A percentile compares a stretch with the other conserved stretches of the same genome.
Conservation (phyloP, 1,140 invertebrate species). For the Dendrolimus kikuchii region DNA sequence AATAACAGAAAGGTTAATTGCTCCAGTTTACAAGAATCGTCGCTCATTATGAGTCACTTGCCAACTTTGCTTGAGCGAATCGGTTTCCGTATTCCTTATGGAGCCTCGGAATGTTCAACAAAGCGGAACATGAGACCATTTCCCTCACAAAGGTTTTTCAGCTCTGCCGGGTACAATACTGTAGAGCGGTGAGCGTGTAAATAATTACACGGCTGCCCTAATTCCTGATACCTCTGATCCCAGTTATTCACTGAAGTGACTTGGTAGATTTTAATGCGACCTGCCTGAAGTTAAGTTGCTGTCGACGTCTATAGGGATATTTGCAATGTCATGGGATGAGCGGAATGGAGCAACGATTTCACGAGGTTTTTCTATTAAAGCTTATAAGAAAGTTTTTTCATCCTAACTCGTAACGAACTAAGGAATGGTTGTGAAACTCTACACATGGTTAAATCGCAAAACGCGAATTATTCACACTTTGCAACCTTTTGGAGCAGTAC, state of each 20-base stretch:
- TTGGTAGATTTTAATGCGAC: constrained; percentile 27
- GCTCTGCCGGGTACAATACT: constrained; percentile 24
- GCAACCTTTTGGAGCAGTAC: too few relatives aligned
- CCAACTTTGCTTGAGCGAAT: constrained; percentile 1
- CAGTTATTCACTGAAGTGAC: constrained; percentile 27
- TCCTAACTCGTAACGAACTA: too few relatives aligned
- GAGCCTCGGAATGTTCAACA: constrained; percentile 24
- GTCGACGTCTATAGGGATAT: too few relatives aligned
- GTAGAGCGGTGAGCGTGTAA: constrained; percentile 25
- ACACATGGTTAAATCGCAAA: too few relatives aligned
- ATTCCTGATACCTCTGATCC: constrained; percentile 28
- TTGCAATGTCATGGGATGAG: too few relatives aligned
- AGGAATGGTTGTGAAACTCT: too few relatives aligned
- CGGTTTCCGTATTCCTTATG: constrained; percentile 11
- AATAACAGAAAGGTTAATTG: too few relatives aligned
- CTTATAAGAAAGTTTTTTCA: too few relatives aligned
- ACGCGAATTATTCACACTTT: too few relatives aligned
- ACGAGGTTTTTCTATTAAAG: too few relatives aligned
- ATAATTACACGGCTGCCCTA: constrained; percentile 48
- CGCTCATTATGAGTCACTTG: not conserved
- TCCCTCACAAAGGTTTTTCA: constrained; percentile 38
- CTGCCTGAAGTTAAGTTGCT: constrained; percentile 10
- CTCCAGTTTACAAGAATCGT: too few relatives aligned
- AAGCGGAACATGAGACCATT: constrained; percentile 30
- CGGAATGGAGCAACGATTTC: too few relatives aligned